A percentile compares a stretch with the other conserved stretches of the same genome.
Conservation (phyloP, 2,113 vertebrate species). For the Trichechus manatus region DNA sequence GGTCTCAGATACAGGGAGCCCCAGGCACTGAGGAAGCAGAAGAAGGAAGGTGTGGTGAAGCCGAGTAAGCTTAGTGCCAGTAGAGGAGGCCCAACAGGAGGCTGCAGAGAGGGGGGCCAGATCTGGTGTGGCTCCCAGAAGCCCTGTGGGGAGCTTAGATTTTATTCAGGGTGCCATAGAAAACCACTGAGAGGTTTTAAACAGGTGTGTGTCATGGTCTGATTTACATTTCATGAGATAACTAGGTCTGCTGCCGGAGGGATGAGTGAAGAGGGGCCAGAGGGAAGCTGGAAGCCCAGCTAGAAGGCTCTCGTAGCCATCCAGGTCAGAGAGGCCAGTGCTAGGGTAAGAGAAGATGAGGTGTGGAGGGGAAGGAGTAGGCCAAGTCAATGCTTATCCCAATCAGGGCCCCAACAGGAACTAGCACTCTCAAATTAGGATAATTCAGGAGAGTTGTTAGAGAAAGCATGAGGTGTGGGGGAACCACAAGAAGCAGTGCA, state of each 20-base stretch:
- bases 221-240: not conserved
- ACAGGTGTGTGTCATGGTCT: not conserved
- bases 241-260: not conserved
- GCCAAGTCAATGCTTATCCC: not conserved
- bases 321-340: not conserved
- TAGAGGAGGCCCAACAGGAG: not conserved
- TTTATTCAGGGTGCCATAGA: not conserved
- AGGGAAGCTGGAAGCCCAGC: not conserved
- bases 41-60: not conserved
- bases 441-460: not conserved
- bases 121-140: not conserved
- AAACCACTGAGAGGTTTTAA: not conserved
- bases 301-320: not conserved
- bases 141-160: not conserved
- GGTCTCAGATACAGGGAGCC: not conserved
- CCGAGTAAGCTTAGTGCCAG: not conserved
- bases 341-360: not conserved
- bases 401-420: not conserved
- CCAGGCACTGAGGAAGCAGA: not conserved
- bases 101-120: not conserved
- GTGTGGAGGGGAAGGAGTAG: not conserved
- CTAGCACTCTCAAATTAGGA: not conserved
- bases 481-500: not conserved
- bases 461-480: not conserved
- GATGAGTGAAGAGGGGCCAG: not conserved